These are phyloP conservation scores for Allacma fusca DNA, from an alignment of 2,888 invertebrate genomes.

Conservation along the genomic window DNA sequence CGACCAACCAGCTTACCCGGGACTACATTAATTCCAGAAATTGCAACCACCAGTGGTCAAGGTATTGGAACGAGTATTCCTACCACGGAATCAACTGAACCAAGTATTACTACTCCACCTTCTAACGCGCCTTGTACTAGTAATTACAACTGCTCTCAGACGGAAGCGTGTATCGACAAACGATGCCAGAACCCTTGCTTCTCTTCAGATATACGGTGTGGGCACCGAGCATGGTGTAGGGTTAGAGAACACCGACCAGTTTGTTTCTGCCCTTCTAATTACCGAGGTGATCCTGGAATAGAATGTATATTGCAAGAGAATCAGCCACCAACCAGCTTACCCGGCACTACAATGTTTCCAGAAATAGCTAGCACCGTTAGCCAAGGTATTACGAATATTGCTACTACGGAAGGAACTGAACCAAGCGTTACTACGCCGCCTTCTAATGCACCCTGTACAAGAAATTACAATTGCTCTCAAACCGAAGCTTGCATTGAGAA, in stretches of 20 bases:
- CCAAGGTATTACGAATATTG: constrained; percentile 54
- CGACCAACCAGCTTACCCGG: too few species aligned
- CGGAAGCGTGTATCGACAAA: constrained; percentile 83
- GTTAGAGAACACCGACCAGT: constrained; percentile 83
- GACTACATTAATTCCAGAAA: too few species aligned
- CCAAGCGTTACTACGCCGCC: too few species aligned
- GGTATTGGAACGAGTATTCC: not conserved
- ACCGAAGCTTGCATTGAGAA: constrained; percentile 84
- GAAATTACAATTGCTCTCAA: constrained; percentile 84
- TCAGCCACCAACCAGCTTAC: too few species aligned
- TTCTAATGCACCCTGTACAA: constrained; percentile 47
- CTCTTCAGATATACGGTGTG: constrained; percentile 63
- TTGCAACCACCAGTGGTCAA: too few species aligned
- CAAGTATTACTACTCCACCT: too few species aligned
- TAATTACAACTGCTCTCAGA: constrained; percentile 85
- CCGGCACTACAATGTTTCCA: too few species aligned
- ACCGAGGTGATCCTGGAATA: constrained; percentile 76
- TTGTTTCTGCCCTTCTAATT: constrained; percentile 71
- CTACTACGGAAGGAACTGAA: too few species aligned
- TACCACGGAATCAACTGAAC: too few species aligned
- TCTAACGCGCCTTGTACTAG: too few species aligned
- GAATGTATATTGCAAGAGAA: constrained; percentile 69
- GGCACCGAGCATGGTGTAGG: constrained; percentile 79
- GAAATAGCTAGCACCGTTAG: too few species aligned
- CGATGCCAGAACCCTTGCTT: constrained; percentile 83